Evolutionary conservation across 2,113 vertebrate species (phyloP), one percentile per base, ranked within the genome.

Genomic region (Mustela nigripes): DNA sequence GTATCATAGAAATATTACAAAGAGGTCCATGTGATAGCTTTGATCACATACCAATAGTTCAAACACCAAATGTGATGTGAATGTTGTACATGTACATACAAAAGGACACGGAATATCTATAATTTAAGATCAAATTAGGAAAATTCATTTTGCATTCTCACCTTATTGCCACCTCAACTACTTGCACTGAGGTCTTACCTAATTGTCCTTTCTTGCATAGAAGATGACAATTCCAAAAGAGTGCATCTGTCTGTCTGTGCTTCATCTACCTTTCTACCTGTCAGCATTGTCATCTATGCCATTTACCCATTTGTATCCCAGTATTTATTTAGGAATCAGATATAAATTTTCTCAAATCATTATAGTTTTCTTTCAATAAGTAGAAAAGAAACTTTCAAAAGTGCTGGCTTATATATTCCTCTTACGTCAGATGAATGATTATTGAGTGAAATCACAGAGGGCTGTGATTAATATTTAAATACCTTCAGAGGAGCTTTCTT

Each of bases 51-150:
- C 5, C 28, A 26, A 48, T 58, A 48, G 19, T 91, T 22, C 36
- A 93, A 0, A 71, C 15, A 39, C 6, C 2, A 73, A 22, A 28
- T 83, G 6, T 36, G 42, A 63, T 39, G 8, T 24, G 36, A 91
- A 50, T 71, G 58, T 24, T 80, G 39, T 31, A 28, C 19, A 7
- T 0, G 10, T 50, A 50, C 5, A 4, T 63, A 22, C 22, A 31
- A 53, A 88, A 88, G 36, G 11, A 62, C 19, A 42, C 42, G 39
- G 11, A 9, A 9, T 82, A 24, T 31, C 14, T 56, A 26, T 36
- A 65, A 69, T 60, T 96, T 71, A 84, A 92, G 95, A 73, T 73
- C 80, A 63, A 88, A 74, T 19, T 36, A 39, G 62, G 74, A 95
- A 82, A n/a, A 19, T 74, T 63, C 45, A 74, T 67, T 93, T 87